Conservation (phyloP, 1,140 invertebrate genomes). For the Pygmarrhopalites habei region DNA sequence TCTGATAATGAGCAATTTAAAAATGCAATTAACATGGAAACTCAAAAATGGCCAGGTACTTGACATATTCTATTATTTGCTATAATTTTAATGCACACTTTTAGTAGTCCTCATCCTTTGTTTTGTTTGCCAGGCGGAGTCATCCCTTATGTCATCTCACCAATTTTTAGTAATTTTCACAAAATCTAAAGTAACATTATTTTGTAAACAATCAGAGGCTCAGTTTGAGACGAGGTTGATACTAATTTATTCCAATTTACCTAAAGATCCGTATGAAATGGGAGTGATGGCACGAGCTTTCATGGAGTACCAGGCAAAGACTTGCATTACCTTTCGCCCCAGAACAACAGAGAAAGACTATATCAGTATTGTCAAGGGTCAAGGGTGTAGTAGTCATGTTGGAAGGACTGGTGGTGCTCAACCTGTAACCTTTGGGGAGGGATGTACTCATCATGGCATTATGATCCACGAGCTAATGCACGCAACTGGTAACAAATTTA, state of each 20-base stretch:
- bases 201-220: too few species aligned
- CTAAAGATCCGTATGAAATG: slow-evolving; percentile 38
- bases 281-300: slow-evolving; percentile 42
- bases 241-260: not conserved
- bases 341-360: slow-evolving; percentile 43
- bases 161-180: slow-evolving; percentile 42
- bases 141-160: slow-evolving; percentile 45
- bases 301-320: slow-evolving; percentile 41
- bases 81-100: too few species aligned
- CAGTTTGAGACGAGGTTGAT: not conserved
- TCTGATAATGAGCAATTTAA: not conserved
- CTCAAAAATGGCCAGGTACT: slow-evolving; percentile 32
- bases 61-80: too few species aligned
- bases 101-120: too few species aligned
- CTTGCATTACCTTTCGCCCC: slow-evolving; percentile 46
- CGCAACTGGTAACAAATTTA: too few species aligned
- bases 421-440: slow-evolving; percentile 51
- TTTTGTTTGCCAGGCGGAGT: slow-evolving; percentile 41
- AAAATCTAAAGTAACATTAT: too few species aligned
- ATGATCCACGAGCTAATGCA: slow-evolving; percentile 80
- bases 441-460: slow-evolving; percentile 57
- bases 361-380: slow-evolving; percentile 42
- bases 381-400: slow-evolving; percentile 41
- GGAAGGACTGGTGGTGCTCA: slow-evolving; percentile 42
- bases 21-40: slow-evolving; percentile 31